Conservation (phyloP, 1,140 invertebrate species). For the Calosoma granatense region DNA sequence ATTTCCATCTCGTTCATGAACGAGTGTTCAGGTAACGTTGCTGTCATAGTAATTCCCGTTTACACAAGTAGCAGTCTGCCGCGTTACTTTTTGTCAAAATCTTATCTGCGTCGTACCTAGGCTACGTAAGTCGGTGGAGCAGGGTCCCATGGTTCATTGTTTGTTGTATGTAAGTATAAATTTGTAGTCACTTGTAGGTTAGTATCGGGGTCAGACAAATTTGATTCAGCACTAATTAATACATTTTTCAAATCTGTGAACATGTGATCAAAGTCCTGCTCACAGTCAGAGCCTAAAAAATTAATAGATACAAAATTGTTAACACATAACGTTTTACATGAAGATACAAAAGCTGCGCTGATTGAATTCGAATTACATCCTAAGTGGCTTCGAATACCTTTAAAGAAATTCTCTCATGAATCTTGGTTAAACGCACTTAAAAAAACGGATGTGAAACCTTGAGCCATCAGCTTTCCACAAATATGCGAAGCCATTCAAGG, state of each 20-base stretch:
- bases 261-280: background rate
- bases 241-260: background rate
- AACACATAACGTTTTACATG: background rate
- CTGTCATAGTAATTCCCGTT: background rate
- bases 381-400: background rate
- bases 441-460: background rate
- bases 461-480: background rate
- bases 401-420: background rate
- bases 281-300: background rate
- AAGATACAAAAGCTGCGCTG: background rate
- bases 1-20: background rate
- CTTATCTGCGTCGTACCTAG: background rate
- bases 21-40: background rate
- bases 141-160: background rate
- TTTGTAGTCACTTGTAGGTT: no score
- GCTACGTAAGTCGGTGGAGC: background rate
- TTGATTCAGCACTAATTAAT: background rate
- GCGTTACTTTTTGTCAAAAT: background rate
- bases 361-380: background rate
- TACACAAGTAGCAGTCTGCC: background rate
- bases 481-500: background rate
- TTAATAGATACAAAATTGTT: background rate
- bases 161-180: no score
- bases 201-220: background rate
- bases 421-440: background rate